Conservation (phyloP, 2,113 vertebrate genomes). For the Sciurus niger region DNA sequence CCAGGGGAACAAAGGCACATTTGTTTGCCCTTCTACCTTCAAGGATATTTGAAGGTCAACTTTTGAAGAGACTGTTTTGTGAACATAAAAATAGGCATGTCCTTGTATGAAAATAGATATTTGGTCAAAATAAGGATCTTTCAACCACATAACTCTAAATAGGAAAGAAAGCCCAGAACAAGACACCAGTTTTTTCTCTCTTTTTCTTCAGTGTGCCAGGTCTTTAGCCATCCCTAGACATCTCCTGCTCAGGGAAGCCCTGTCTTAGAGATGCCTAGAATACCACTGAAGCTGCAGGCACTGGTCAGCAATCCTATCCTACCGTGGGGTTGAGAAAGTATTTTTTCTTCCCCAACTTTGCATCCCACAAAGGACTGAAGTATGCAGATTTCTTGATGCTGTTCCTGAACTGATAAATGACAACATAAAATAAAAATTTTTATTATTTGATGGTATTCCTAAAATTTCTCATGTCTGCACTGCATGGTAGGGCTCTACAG, state of each 20-base stretch:
- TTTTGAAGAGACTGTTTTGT: constrained; percentile 66
- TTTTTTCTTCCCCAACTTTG: neutral
- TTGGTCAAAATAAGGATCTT: constrained; percentile 26
- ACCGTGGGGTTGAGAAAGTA: neutral
- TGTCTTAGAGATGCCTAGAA: neutral
- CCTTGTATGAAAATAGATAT: constrained; percentile 19
- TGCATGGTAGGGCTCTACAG: neutral
- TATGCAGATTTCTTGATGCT: neutral
- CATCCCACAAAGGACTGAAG: neutral
- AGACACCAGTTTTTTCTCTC: neutral
- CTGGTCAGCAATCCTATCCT: neutral
- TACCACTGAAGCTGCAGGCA: neutral
- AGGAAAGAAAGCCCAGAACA: neutral
- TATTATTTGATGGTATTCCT: neutral
- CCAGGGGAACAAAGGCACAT: constrained; percentile 59
- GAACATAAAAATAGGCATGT: constrained; percentile 43
- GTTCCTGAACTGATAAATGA: neutral
- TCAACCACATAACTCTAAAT: neutral
- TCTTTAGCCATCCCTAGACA: neutral
- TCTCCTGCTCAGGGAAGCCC: neutral
- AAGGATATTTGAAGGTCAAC: constrained; percentile 63
- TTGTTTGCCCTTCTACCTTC: constrained; percentile 69
- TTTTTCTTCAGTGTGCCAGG: neutral
- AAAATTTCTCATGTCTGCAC: neutral
- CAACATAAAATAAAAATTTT: neutral